Evolutionary conservation across 2,797 vertebrate species (phyloP), one percentile per base, ranked within the genome.

Genomic region (Scolopax rusticola): DNA sequence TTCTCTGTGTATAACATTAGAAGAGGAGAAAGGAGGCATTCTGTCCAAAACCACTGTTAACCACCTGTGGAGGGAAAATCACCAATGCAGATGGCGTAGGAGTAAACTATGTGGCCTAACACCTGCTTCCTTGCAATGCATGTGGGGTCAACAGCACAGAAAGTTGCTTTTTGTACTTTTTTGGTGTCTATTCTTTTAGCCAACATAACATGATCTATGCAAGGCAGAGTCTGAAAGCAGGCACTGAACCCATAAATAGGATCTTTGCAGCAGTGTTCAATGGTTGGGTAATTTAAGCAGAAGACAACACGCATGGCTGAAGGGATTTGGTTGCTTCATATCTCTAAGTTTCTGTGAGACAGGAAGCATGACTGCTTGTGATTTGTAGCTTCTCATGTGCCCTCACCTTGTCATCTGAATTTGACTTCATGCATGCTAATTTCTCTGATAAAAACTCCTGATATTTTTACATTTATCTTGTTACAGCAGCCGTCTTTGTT

Each of bases 251-350:
- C 86, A 82, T 87, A 95, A 97, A 95, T 36, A 92, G 45, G 41
- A 78, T 65, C 38, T 79, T 84, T 77, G 43, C 45, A 79, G 60
- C 23, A 85, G 30, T 41, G 30, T 73, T 96, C 23, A 5, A 16
- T 76, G 81, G 45, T 23, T 87, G 78, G 84, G 85, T 96, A 84
- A 93, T 95, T 85, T 86, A 89, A 92, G 38, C 36, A 78, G 82
- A 96, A 32, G 28, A 68, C 48, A 96, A 78, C 33, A 69, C 94
- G 51, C 8, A 40, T 77, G 77, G 43, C 56, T 73, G 65, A 64
- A 68, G 33, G 76, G 36, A 59, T 89, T 90, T 51, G 36, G 51
- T 75, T 90, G 24, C 28, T 87, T 96, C 28, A 2, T 86, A 56
- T 54, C 12, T 87, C 63, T 43, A 15, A 5, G 5, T 36, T 82